Evolutionary conservation across 2,113 vertebrate genomes (phyloP), one percentile per base, ranked within the genome.

Genomic region (Eonycteris spelaea): DNA sequence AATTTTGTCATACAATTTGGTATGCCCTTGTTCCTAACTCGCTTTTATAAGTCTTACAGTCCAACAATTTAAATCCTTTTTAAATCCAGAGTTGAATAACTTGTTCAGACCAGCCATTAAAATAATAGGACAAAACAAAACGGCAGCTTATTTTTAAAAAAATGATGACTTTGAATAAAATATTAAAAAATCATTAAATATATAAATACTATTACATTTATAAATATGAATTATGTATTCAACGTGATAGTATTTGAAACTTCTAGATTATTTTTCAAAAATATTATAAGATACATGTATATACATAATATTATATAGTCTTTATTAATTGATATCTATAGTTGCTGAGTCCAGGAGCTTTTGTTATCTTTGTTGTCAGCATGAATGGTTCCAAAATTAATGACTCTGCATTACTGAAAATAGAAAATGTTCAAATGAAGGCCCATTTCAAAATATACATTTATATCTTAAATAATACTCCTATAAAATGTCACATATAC

Each of bases 341-440:
- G 94, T 98, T 98, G 94, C 96, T 94, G 95, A 95, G 95, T 90
- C 92, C 26, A 96, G 33, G 97, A 89, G 0, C 0, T 61, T 91
- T 90, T 30, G 16, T 70, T 95, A 90, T 87, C 43, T 92, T 84
- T 86, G 57, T 90, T 88, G 30, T 63, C 85, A 87, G 65, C 43
- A 97, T 45, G 67, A 96, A 79, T 83, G 65, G 38, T 80, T 95
- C 95, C 13, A 96, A 24, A 95, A 61, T 18, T 91, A 96, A 73
- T 79, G n/a, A 33, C 94, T 95, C 92, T 86, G 59, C 19, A 40
- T 55, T 96, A 35, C 85, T 97, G 90, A 96, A 97, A 93, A 97
- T 12, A 97, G 95, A 53, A 95, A 93, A 48, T 40, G 84, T 68
- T 90, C 92, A 90, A 97, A 18, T 61, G 43, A 86, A 94, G 65